Evolutionary conservation across 2,113 vertebrate species (phyloP), one percentile per base, ranked within the genome.

Genomic region (Climacteris rufus): DNA sequence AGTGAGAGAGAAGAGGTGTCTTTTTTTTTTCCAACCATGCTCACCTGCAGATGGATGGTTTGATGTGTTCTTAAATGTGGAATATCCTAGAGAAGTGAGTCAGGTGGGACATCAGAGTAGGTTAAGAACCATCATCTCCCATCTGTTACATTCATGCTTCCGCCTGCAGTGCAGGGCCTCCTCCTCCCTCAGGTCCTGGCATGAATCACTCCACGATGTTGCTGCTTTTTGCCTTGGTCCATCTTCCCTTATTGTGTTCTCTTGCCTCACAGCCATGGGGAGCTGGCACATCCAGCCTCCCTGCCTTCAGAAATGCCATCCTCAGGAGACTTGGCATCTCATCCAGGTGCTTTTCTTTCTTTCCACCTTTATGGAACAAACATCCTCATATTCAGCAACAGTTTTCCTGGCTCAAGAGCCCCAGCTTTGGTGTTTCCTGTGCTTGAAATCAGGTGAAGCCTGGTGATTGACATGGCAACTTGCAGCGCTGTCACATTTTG

Each of bases 231-330:
- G n/a, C n/a, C 18, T 24, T 49, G 45, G 49, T 61, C 9, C 23
- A 3, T 50, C 65, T 66, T 59, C 40, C 27, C 23, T 50, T 33
- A 4, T 2, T 21, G 6, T 0, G 1, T 65, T 90, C 31, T 53
- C 22, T 35, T 71, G 17, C 9, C 33, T 83, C 1, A 0, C 16
- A 74, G 37, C 50, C 35, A 9, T 0, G 0, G 42, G 47, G 47
- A 35, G 19, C 5, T 70, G 56, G 45, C 35, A 61, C 50, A 53
- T 50, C 56, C 69, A 78, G 10, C 27, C 5, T 71, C 70, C 33
- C 19, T 87, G 33, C 47, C 44, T 65, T 13, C 57, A 2, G 5
- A 65, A 80, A 49, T 0, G 0, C 8, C 63, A 40, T 60, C 49
- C 44, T 84, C n/a, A 24, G 61, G n/a, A 87, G 49, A 7, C 13